Conservation (phyloP, 1,140 invertebrate species). For the Brachionus paranguensis region DNA sequence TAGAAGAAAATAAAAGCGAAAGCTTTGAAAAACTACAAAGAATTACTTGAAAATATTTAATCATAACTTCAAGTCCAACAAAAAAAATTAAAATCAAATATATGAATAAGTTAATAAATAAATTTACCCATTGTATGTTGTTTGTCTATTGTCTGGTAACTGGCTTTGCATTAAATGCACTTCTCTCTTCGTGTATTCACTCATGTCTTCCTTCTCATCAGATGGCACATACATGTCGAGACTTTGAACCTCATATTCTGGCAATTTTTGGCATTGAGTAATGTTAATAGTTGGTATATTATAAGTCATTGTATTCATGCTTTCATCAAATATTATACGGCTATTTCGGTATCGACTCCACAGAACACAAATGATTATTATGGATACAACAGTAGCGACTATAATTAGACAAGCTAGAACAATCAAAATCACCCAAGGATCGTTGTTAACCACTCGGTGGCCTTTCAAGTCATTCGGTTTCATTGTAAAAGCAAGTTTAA, state of each 20-base stretch:
- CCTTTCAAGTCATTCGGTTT: constrained; percentile 3
- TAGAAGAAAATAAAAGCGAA: not conserved
- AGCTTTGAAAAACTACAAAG: not conserved
- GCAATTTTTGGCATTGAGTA: not conserved
- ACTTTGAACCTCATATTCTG: constrained; percentile 37
- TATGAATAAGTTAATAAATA: not conserved
- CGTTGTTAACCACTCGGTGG: not conserved
- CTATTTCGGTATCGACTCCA: constrained; percentile 32
- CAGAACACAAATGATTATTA: constrained; percentile 5
- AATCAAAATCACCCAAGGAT: constrained; percentile 26
- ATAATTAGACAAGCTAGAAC: constrained; percentile 31
- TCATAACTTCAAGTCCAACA: not conserved
- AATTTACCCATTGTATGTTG: not conserved
- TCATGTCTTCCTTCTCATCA: constrained; percentile 7
- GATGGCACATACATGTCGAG: constrained; percentile 38
- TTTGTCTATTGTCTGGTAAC: not conserved
- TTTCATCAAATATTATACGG: not conserved
- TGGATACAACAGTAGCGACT: not conserved
- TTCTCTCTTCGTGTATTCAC: not conserved
- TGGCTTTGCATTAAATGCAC: constrained; percentile 2
- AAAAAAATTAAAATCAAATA: not conserved
- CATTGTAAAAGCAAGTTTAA: not conserved
- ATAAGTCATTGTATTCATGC: not conserved
- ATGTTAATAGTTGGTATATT: not conserved
- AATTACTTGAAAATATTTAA: not conserved